Base-by-base conservation (phyloP, 2,113 vertebrate genomes). In the Natator depressus region DNA sequence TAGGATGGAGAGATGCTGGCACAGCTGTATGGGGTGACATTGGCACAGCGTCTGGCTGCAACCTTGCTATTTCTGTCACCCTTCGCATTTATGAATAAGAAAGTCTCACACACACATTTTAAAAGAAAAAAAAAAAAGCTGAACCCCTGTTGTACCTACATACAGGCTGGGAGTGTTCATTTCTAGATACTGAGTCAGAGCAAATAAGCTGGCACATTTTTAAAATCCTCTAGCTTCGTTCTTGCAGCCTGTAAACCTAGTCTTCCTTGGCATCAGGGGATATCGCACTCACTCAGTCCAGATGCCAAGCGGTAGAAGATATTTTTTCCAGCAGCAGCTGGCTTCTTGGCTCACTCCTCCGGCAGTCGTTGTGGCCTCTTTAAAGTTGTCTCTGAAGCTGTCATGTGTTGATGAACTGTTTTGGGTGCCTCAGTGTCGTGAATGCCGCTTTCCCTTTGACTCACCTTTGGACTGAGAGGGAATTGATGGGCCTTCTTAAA, bases 321-420 rank as follows among this genome's bases (percentile, higher is more conserved):
- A 16, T 78, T 83, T 35, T 95, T 95, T 97, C 90, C 91, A 96
- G 90, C 50, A 96, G 90, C 91, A 95, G 90, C 85, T 91, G 94
- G 82, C 59, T 94, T 92, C 89, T 94, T 94, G 85, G 93, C 90
- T 5, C 31, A 38, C 55, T 8, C 31, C 84, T 84, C 83, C 86
- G 55, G 87, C 94, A 59, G 22, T 5, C 16, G 1, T 35, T 47
- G 65, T 83, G 49, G 59, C 27, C 53, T 31, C 85, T 96, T 84
- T 76, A 50, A 88, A 93, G 84, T 14, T 8, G 1, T 59, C 81
- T 90, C 42, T 38, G 84, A 86, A 46, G 81, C 86, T 59, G 53
- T 93, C 85, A 87, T 76, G 16, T 53, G 12, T 0, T 82, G 80
- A 85, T 87, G 82, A 97, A 91, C 89, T 50, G 6, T 17, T 94